phyloP scores from a whole-genome alignment of 2,113 vertebrate genomes.

The Hippoglossus stenolepis region DNA sequence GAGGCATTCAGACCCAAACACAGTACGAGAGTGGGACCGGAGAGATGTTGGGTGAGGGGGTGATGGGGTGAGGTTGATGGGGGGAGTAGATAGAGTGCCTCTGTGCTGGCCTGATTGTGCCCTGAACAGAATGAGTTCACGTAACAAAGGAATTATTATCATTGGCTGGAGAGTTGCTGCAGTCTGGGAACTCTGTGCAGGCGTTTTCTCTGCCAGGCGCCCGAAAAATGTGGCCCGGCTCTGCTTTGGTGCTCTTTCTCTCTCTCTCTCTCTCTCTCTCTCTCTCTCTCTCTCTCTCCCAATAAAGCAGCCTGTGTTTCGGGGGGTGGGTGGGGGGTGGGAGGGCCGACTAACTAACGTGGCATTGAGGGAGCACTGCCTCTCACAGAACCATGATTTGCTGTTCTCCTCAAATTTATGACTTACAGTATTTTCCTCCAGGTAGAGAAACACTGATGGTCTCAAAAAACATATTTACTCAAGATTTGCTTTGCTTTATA shows the following conservation, averaged over 20 bases:
- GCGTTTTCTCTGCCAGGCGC: slow-evolving; percentile 51
- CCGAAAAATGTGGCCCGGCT: slow-evolving; percentile 58
- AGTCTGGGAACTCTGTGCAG: slow-evolving; percentile 63
- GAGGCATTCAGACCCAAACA: neutral
- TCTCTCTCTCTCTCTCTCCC: neutral
- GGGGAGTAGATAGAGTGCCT: slow-evolving; percentile 50
- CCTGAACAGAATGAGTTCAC: slow-evolving; percentile 72
- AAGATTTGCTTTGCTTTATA: too few species aligned
- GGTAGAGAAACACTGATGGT: neutral
- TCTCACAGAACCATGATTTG: neutral
- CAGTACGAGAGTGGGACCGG: neutral
- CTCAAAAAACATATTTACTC: too few species aligned
- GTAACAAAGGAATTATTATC: slow-evolving; percentile 79
- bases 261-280: slow-evolving; percentile 18
- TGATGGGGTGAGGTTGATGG: neutral
- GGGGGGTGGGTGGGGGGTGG: slow-evolving; percentile 32
- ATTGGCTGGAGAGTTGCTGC: slow-evolving; percentile 53
- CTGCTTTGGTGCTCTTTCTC: slow-evolving; percentile 43
- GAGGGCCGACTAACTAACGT: slow-evolving; percentile 26
- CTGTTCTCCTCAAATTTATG: neutral
- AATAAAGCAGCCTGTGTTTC: slow-evolving; percentile 66
- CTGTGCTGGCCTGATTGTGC: slow-evolving; percentile 71
- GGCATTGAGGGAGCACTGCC: slow-evolving; percentile 33
- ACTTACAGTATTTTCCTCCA: neutral
- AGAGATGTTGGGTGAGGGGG: slow-evolving; percentile 12